These are phyloP conservation scores for Epirrita christyi DNA, from an alignment of 2,888 invertebrate species.

Conservation along the genomic window DNA sequence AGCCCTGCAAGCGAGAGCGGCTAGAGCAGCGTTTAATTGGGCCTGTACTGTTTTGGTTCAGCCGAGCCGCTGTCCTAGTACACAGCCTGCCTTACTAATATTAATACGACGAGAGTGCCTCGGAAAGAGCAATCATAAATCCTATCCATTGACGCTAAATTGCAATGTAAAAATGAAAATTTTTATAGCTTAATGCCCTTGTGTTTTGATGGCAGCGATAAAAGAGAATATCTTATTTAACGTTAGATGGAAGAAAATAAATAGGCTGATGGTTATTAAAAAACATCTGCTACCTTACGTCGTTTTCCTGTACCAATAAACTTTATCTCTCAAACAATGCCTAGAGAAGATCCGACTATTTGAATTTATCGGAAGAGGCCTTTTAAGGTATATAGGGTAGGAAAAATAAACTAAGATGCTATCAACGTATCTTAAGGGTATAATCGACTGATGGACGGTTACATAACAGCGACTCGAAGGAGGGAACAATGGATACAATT, in stretches of 20 bases:
- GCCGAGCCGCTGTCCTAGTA: slow-evolving; percentile 23
- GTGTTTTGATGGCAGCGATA: slow-evolving; percentile 40
- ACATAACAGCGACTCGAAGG: slow-evolving; percentile 38
- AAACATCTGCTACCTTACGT: slow-evolving; percentile 30
- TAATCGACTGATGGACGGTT: slow-evolving; percentile 32
- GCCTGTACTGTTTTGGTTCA: slow-evolving; percentile 51
- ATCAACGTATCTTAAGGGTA: slow-evolving; percentile 31
- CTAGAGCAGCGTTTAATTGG: slow-evolving; percentile 48
- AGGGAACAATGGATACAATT: slow-evolving; percentile 44
- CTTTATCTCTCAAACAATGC: slow-evolving; percentile 1
- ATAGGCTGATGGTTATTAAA: slow-evolving; percentile 39
- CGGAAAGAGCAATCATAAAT: slow-evolving; percentile 56
- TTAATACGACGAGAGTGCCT: slow-evolving; percentile 50
- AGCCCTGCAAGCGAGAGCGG: slow-evolving; percentile 6
- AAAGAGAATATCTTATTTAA: slow-evolving; percentile 40
- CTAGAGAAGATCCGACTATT: slow-evolving; percentile 20
- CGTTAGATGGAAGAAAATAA: slow-evolving; percentile 37
- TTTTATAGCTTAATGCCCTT: slow-evolving; percentile 41
- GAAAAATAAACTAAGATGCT: slow-evolving; percentile 34
- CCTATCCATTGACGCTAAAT: slow-evolving; percentile 51
- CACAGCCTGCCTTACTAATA: slow-evolving; percentile 43
- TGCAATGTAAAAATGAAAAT: slow-evolving; percentile 51
- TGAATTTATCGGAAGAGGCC: slow-evolving; percentile 29
- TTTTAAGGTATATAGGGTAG: slow-evolving; percentile 32
- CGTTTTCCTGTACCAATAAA: slow-evolving; percentile 5